Evolutionary conservation across 2,113 vertebrate genomes (phyloP), one percentile per base, ranked within the genome.

Genomic region (Trogon melanurus): DNA sequence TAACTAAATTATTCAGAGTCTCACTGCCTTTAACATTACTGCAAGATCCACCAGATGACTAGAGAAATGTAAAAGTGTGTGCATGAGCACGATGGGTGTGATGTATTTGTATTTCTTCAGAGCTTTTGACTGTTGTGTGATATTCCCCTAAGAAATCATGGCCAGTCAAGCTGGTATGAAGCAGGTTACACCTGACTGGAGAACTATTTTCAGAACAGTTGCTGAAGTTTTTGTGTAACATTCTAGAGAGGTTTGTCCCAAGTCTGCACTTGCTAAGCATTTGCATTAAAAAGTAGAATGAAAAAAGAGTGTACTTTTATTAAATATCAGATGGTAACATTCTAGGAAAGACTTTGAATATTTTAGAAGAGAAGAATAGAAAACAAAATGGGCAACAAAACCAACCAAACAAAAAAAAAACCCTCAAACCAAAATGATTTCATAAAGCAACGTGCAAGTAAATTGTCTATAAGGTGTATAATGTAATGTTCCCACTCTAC

Each of bases 381-480:
- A 88, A 70, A 3, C 26, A 50, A 65, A 90, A 60, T 53, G 0
- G 85, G 21, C 18, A 36, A 36, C 36, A 36, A 36, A 36, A 36
- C 36, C 36, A 21, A 38, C 1, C 3, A 6, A 45, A 10, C 1
- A 9, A 58, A 21, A 22, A 22, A n/a, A 10, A 62, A 38, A 62
- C 27, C 16, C 25, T 25, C 23, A 51, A 8, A 56, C 9, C 4
- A 75, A 10, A 51, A 32, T 6, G 30, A 12, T 45, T 74, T 38
- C 23, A 12, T 45, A 58, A 62, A 58, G 5, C 1, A 54, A 26
- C 50, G 22, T 38, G 13, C 26, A 62, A 67, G 34, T 76, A 80
- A 4, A 45, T 19, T 85, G 1, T 2, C 25, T 73, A 1, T n/a
- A 34, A 45, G 1, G 10, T 53, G 3, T 20, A 14, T 18, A 26